Evolutionary conservation across 2,888 invertebrate genomes (phyloP).

Genomic region (Empis livida): DNA sequence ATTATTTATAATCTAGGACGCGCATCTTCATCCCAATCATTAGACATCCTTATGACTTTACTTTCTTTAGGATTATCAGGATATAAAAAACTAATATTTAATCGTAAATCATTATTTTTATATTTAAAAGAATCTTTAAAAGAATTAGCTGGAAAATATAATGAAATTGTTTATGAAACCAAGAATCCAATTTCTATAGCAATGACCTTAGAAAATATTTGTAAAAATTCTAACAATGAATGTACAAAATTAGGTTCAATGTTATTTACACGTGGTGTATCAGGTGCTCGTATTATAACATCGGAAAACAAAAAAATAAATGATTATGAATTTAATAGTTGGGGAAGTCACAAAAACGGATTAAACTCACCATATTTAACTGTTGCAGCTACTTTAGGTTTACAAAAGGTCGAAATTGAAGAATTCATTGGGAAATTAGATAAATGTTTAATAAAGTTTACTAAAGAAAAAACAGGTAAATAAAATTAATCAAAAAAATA

Average conservation of each 20-base stretch:
- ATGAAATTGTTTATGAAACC: conserved; percentile 45
- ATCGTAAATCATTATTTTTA: conserved; percentile 46
- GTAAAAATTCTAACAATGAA: conserved; percentile 20
- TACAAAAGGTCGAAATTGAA: conserved; percentile 53
- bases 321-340: conserved; percentile 46
- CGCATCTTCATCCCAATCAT: conserved; percentile 54
- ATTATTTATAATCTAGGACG: conserved; percentile 38
- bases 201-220: conserved; percentile 32
- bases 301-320: conserved; percentile 41
- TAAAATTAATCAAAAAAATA: too few relatives aligned
- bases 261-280: conserved; percentile 58
- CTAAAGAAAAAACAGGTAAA: too few relatives aligned
- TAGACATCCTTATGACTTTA: conserved; percentile 65
- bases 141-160: conserved; percentile 42
- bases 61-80: conserved; percentile 53
- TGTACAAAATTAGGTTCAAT: conserved; percentile 55
- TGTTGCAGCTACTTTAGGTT: conserved; percentile 58
- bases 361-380: conserved; percentile 48
- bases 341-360: conserved; percentile 51
- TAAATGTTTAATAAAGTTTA: neutral
- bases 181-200: conserved; percentile 59
- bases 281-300: conserved; percentile 53
- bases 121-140: conserved; percentile 44
- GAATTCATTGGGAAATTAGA: conserved; percentile 33
- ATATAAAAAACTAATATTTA: conserved; percentile 44